Evolutionary conservation across 2,888 invertebrate species (phyloP), one percentile per base, ranked within the genome.

Genomic region (Microchrysa polita): DNA sequence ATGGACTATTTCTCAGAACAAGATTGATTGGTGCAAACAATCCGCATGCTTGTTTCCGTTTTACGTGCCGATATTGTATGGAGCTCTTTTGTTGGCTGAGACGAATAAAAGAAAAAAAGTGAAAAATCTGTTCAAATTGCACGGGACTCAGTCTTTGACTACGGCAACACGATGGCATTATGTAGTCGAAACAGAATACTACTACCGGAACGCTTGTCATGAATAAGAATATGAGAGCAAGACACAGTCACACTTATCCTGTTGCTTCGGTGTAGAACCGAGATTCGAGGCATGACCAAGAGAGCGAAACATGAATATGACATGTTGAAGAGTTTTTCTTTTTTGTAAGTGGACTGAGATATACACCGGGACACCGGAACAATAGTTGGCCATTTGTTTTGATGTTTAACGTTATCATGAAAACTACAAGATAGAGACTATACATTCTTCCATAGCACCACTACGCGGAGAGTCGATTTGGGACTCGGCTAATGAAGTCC

Each of bases 351-450:
- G 27, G 55, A 9, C 52, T 52, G 52, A 55, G 9, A 55, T 18
- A 18, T 2, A 55, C 4, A 34, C n/a, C n/a, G n/a, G 27, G 27
- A 34, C 27, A 55, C 52, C 14, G 18, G 55, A 55, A 55, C 55
- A 55, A 55, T 55, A 55, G 55, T 55, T 55, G 10, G 55, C 20
- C 55, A 55, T 55, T 55, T 55, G 20, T 55, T 55, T 55, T 18
- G 55, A 55, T 20, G 55, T 18, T 55, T 10, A 20, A 55, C 16
- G 55, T 55, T 55, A 55, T 55, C 16, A 55, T 20, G 20, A 55
- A 55, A 20, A 55, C 9, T 55, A 18, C n/a, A 18, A 5, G n/a
- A 52, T 18, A 7, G 52, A 55, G 55, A 10, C 9, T 52, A 18
- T 18, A 55, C 2, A 55, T 9, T 2, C 55, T 18, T 20, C 55